A percentile compares a stretch with the other conserved stretches of the same genome.
phyloP scores from a whole-genome alignment of 2,797 vertebrate species.

The Eulemur mongoz region DNA sequence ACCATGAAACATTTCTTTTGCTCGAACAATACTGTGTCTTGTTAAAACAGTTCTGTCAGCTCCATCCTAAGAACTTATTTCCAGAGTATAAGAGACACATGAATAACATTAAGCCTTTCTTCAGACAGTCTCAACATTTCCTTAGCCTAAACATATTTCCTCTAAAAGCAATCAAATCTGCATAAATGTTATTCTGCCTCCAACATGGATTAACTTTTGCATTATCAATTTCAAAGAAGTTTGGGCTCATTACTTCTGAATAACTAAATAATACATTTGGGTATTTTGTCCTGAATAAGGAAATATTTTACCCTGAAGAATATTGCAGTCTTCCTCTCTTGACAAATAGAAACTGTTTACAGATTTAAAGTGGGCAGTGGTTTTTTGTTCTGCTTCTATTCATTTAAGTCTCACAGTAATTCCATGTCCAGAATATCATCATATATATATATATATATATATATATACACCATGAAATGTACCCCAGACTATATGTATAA shows the following conservation, averaged over 20 bases:
- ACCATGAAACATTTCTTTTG: background rate
- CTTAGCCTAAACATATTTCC: background rate
- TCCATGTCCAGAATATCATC: background rate
- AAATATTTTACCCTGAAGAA: background rate
- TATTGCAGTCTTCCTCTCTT: background rate
- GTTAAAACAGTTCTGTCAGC: background rate
- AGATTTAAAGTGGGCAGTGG: background rate
- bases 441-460: background rate
- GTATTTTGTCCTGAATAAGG: background rate
- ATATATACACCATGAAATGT: background rate
- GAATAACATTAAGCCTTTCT: background rate
- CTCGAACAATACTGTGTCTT: background rate
- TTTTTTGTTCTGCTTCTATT: background rate
- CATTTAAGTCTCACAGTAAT: background rate
- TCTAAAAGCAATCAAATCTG: background rate
- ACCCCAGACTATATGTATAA: background rate
- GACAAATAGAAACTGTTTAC: constrained; percentile 10
- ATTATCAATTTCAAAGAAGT: background rate
- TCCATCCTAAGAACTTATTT: background rate
- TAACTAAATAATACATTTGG: background rate
- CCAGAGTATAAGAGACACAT: background rate
- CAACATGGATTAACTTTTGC: background rate
- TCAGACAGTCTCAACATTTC: background rate
- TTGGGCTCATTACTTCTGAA: background rate
- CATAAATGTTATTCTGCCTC: background rate